phyloP scores from a whole-genome alignment of 2,113 vertebrate species.

The Chrysochloris asiatica region DNA sequence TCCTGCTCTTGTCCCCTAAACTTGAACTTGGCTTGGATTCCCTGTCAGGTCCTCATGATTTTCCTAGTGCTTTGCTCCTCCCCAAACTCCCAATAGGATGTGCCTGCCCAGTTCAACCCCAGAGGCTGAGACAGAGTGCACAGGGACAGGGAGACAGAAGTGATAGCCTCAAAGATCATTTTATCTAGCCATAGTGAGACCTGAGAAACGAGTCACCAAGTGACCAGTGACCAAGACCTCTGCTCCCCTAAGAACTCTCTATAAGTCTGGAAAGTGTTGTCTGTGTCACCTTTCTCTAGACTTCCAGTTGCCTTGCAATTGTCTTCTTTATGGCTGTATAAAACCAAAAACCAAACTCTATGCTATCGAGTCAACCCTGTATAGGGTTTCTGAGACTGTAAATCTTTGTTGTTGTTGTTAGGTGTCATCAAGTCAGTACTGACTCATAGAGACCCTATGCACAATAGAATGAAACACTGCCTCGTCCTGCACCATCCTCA shows the following conservation, averaged over 20 bases:
- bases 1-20: not conserved
- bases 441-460: too few species aligned
- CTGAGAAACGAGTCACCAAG: not conserved
- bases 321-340: not conserved
- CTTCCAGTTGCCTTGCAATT: not conserved
- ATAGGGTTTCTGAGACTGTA: too few species aligned
- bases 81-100: too few species aligned
- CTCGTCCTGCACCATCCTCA: too few species aligned
- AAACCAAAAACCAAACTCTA: too few species aligned
- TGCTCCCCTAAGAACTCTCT: not conserved
- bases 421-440: too few species aligned
- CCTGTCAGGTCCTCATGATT: not conserved
- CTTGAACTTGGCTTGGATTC: not conserved
- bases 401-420: too few species aligned
- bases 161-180: not conserved
- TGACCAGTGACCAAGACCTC: not conserved
- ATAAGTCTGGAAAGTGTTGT: too few species aligned
- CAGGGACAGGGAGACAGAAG: not conserved
- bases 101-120: not conserved
- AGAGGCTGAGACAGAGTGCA: too few species aligned
- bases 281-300: not conserved
- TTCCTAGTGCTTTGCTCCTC: too few species aligned
- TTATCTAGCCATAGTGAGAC: not conserved
- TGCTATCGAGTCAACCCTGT: too few species aligned
- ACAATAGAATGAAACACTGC: too few species aligned